Conservation (phyloP, 2,888 invertebrate species). For the Penaeus monodon region DNA sequence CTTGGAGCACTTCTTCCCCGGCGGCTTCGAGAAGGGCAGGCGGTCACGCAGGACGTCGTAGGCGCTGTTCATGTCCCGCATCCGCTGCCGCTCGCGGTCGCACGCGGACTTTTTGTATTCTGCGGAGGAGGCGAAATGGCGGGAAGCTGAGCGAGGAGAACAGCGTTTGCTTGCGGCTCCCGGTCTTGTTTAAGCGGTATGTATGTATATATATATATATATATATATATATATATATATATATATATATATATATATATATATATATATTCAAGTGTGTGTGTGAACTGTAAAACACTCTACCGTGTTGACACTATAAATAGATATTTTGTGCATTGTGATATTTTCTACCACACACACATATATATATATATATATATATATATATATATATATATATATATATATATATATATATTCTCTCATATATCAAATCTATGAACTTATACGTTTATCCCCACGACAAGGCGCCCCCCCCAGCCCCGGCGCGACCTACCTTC, state of each 20-base stretch:
- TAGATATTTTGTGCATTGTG: too few relatives aligned
- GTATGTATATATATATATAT: background rate
- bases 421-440: background rate
- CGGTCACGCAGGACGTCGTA: conserved; percentile 83
- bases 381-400: background rate
- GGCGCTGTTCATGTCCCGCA: conserved; percentile 88
- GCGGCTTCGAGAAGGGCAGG: conserved; percentile 81
- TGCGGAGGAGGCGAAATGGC: conserved; percentile 67
- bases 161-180: too few relatives aligned
- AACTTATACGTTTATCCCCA: background rate
- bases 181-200: background rate
- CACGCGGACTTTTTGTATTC: conserved; percentile 88
- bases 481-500: conserved; percentile 47
- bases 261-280: too few relatives aligned
- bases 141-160: too few relatives aligned
- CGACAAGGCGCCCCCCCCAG: background rate
- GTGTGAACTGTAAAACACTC: too few relatives aligned
- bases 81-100: conserved; percentile 84
- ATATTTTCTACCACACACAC: too few relatives aligned
- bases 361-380: background rate
- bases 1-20: conserved; percentile 87
- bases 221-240: conserved; percentile 6
- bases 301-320: too few relatives aligned
- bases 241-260: conserved; percentile 12
- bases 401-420: conserved; percentile 1